phyloP scores from a whole-genome alignment of 2,888 invertebrate genomes.

The Cantharis flavilabris region DNA sequence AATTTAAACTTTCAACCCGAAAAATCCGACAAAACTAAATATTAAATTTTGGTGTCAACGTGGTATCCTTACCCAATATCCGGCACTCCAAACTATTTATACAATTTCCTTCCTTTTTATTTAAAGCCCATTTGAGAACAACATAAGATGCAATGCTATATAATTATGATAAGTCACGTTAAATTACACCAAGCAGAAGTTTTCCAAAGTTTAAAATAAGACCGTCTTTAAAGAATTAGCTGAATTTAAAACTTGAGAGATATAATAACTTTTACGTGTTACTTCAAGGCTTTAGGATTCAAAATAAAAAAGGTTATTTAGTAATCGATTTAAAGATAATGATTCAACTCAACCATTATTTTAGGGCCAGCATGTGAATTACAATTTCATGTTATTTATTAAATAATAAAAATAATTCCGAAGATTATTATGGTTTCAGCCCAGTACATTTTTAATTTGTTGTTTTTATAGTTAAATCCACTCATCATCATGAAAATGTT shows the following conservation, averaged over 20 bases:
- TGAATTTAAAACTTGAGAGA: neutral
- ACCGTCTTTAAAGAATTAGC: neutral
- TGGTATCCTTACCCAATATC: neutral
- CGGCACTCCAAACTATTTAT: neutral
- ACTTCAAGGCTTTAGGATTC: neutral
- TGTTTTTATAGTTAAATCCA: too few species aligned
- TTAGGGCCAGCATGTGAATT: too few species aligned
- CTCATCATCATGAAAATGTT: too few species aligned
- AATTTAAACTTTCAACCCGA: neutral
- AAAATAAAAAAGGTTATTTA: neutral
- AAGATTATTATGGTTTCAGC: neutral
- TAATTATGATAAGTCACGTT: neutral
- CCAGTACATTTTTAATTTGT: neutral
- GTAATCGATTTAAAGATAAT: neutral
- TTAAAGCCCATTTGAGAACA: neutral
- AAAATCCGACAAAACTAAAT: neutral
- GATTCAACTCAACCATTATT: neutral
- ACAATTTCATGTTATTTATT: too few species aligned
- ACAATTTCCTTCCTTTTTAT: neutral
- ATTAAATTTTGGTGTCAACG: neutral
- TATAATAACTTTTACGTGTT: neutral
- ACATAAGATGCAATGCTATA: neutral
- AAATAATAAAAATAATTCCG: neutral
- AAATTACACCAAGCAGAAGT: neutral
- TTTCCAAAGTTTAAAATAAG: neutral